Conservation (phyloP, 2,113 vertebrate species). For the Sander lucioperca region DNA sequence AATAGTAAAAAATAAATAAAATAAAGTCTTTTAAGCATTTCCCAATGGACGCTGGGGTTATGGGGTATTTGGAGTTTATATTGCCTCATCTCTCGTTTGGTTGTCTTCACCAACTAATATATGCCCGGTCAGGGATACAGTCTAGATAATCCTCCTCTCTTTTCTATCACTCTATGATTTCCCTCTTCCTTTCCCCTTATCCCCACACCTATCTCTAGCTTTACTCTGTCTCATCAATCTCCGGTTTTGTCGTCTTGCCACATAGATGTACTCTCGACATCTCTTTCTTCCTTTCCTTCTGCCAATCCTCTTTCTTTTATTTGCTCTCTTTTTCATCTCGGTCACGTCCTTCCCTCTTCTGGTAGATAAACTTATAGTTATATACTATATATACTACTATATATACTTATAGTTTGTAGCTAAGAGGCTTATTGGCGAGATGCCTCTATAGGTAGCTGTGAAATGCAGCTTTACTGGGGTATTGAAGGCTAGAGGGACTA, state of each 20-base stretch:
- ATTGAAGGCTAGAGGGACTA: constrained; percentile 11
- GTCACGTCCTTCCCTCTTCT: constrained; percentile 22
- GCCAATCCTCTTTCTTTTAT: background rate
- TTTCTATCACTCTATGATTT: constrained; percentile 9
- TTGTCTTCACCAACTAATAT: constrained; percentile 50
- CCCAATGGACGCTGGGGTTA: constrained; percentile 39
- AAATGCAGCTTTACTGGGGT: constrained; percentile 28
- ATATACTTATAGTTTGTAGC: constrained; percentile 29
- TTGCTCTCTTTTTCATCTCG: background rate
- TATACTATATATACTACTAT: too few species aligned
- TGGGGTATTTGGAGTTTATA: constrained; percentile 55
- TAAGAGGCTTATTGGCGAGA: constrained; percentile 47
- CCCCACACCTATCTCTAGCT: constrained; percentile 6
- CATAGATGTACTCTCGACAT: constrained; percentile 13
- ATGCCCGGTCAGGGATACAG: constrained; percentile 60
- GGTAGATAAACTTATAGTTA: constrained; percentile 35
- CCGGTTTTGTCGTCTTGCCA: background rate
- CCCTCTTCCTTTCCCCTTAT: background rate
- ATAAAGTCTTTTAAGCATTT: constrained; percentile 34
- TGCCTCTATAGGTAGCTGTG: constrained; percentile 24
- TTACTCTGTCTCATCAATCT: constrained; percentile 34
- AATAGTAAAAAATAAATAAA: constrained; percentile 12
- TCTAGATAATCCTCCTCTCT: constrained; percentile 36
- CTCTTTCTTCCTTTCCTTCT: background rate
- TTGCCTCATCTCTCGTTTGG: constrained; percentile 36